Conservation (phyloP, 2,888 invertebrate species). For the Caenorhabditis sulstoni region DNA sequence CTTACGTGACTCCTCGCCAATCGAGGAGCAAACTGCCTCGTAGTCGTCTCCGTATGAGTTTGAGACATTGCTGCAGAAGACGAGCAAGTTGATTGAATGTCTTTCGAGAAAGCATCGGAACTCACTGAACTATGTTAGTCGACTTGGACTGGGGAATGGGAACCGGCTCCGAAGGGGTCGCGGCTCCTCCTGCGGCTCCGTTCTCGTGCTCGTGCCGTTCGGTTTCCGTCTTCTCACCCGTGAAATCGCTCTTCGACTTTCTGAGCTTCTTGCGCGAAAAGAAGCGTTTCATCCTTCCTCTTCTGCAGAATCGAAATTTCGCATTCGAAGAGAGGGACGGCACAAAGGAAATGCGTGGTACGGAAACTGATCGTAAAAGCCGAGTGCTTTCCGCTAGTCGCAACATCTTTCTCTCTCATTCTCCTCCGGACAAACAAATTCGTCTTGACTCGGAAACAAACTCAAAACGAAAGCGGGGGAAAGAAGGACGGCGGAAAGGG, state of each 20-base stretch:
- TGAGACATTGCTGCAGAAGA: constrained; percentile 65
- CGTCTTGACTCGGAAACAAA: constrained; percentile 20
- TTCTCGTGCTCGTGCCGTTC: constrained; percentile 37
- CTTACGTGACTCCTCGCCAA: constrained; percentile 67
- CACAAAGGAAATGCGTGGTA: constrained; percentile 11
- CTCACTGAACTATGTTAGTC: constrained; percentile 65
- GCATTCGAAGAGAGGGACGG: constrained; percentile 29
- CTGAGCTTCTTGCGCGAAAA: constrained; percentile 69
- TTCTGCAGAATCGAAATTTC: not conserved
- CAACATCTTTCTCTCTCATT: not conserved
- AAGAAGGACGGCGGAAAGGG: constrained; percentile 2
- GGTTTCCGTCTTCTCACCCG: constrained; percentile 52
- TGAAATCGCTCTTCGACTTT: constrained; percentile 71
- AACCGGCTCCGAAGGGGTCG: constrained; percentile 27
- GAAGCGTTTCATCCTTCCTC: constrained; percentile 66
- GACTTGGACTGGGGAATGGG: constrained; percentile 67
- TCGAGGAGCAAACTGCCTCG: constrained; percentile 72
- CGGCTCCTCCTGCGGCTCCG: constrained; percentile 27
- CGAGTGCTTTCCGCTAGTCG: constrained; percentile 20
- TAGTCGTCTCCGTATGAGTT: constrained; percentile 68
- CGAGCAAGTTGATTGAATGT: not conserved
- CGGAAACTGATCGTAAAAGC: constrained; percentile 48
- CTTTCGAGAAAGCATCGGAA: not conserved
- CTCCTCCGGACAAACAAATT: constrained; percentile 16
- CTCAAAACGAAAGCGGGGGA: not conserved